These are phyloP conservation scores for Melanotaenia duboulayi DNA, from an alignment of 2,113 vertebrate genomes.

Conservation along the genomic window DNA sequence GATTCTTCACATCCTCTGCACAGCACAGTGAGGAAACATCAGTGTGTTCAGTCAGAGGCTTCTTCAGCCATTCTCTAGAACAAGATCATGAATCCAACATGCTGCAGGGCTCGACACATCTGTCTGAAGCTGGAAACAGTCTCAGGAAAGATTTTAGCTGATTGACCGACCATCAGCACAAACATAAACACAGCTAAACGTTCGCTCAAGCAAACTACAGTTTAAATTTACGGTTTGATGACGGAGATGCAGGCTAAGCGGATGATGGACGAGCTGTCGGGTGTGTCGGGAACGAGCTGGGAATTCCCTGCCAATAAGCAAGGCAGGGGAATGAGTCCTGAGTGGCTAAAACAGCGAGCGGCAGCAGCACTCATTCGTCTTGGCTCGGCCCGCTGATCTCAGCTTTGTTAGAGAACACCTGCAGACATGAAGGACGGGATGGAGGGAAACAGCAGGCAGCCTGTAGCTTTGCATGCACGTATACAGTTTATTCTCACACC, in stretches of 20 bases:
- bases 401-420: conserved; percentile 15
- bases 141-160: too few relatives aligned
- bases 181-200: not conserved
- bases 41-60: too few relatives aligned
- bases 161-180: too few relatives aligned
- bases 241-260: not conserved
- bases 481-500: too few relatives aligned
- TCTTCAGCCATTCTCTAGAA: too few relatives aligned
- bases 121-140: too few relatives aligned
- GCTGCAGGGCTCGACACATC: too few relatives aligned
- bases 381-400: not conserved
- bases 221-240: not conserved
- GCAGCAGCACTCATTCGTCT: conserved; percentile 23
- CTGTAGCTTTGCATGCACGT: too few relatives aligned
- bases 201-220: not conserved
- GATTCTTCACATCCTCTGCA: too few relatives aligned
- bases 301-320: conserved; percentile 22
- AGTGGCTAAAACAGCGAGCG: conserved; percentile 18
- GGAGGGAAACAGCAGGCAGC: not conserved
- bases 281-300: not conserved
- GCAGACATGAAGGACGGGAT: not conserved
- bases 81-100: too few relatives aligned
- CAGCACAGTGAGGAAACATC: too few relatives aligned
- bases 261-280: conserved; percentile 31
- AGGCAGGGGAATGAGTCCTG: conserved; percentile 41